Percentiles rank a stretch among this genome's conserved stretches.
Evolutionary conservation across 2,888 invertebrate genomes (phyloP).

Genomic region (Cheilosia soror): DNA sequence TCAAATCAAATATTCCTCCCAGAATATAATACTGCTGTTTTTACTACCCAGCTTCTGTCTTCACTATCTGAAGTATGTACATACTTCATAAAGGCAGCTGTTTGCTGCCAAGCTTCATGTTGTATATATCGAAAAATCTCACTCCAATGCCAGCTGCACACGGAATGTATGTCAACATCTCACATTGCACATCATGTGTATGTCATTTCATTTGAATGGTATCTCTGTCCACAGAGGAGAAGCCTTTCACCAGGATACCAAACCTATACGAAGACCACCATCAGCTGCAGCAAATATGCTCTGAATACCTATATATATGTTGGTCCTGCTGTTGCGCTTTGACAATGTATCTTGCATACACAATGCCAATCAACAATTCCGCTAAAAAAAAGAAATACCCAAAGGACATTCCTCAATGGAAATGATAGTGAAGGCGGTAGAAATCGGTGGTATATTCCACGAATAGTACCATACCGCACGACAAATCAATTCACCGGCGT

Average conservation of each 20-base stretch:
- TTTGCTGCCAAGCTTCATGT: slow-evolving; percentile 18
- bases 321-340: slow-evolving; percentile 26
- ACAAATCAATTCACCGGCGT: slow-evolving; percentile 43
- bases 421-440: neutral
- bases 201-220: slow-evolving; percentile 43
- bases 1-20: neutral
- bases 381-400: slow-evolving; percentile 1
- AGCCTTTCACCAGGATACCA: neutral
- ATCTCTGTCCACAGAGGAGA: neutral
- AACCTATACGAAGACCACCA: slow-evolving; percentile 12
- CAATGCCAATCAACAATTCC: slow-evolving; percentile 43
- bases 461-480: neutral
- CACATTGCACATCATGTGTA: slow-evolving; percentile 54
- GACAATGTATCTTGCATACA: slow-evolving; percentile 20
- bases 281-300: neutral
- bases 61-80: slow-evolving; percentile 3
- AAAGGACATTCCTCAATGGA: slow-evolving; percentile 30
- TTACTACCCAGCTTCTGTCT: neutral
- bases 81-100: slow-evolving; percentile 30
- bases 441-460: slow-evolving; percentile 9
- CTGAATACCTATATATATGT: neutral
- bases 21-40: slow-evolving; percentile 3
- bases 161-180: slow-evolving; percentile 51
- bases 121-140: neutral
- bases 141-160: slow-evolving; percentile 3